Evolutionary conservation across 1,140 invertebrate genomes (phyloP), one percentile per base, ranked within the genome.

Genomic region (Camponotus pennsylvanicus): DNA sequence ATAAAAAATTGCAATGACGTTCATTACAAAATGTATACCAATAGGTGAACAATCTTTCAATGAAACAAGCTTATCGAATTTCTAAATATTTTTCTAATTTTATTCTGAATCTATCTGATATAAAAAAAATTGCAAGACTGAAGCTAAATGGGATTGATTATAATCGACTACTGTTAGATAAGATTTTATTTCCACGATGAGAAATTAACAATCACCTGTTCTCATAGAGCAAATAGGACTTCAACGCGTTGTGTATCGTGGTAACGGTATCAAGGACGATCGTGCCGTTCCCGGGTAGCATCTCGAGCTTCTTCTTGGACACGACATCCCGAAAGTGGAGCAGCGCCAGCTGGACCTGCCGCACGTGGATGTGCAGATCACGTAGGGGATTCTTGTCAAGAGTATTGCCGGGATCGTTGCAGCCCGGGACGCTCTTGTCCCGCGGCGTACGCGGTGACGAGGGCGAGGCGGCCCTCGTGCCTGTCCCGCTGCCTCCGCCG

Each of bases 271-370:
- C 98, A 84, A 99, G 96, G 83, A 99, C 97, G 90, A 99, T 97
- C 18, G 98, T 98, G 75, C 98, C 98, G 94, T 98, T 98, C 57
- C 98, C 98, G 0, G 98, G 98, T 84, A 99, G 95, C 96, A 99
- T 98, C 95, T 99, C 98, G 86, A 98, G 95, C 95, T 98, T 99
- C 92, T 98, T 97, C 95, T 98, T 98, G 78, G 97, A 97, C 70
- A 99, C 98, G 42, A 98, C 98, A 96, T 98, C 98, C 64, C 97
- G 96, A 94, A 98, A 98, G 95, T 98, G 98, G 91, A 97, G 97
- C 71, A 98, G 95, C 15, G 98, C 97, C 94, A 97, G 96, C 91
- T 97, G 97, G 83, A 97, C 97, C 96, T 97, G 95, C 45, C 95
- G 90, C 27, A 95, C 95, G 90, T 95, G 95, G 32, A 94, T 91